phyloP scores from a whole-genome alignment of 2,888 invertebrate species.

The Dusona sp. region DNA sequence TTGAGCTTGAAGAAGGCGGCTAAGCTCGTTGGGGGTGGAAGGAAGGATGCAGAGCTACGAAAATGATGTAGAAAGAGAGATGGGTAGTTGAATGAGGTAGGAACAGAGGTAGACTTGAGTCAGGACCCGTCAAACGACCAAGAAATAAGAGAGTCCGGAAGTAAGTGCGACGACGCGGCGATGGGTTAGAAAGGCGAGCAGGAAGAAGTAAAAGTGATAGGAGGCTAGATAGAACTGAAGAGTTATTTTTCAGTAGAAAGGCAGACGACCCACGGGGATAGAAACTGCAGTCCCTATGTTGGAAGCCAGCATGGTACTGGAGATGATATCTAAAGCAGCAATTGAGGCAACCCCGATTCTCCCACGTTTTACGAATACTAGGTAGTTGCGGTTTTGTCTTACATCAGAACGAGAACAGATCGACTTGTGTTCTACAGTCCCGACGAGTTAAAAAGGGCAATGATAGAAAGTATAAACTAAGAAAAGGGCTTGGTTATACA shows the following conservation, averaged over 20 bases:
- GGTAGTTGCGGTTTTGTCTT: slow-evolving; percentile 12
- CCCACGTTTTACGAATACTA: slow-evolving; percentile 27
- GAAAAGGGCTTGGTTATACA: slow-evolving; percentile 31
- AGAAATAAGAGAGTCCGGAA: slow-evolving; percentile 35
- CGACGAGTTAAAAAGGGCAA: neutral
- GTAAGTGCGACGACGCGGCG: slow-evolving; percentile 26
- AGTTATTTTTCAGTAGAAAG: slow-evolving; percentile 54
- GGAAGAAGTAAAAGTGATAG: slow-evolving; percentile 56
- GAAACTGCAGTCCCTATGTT: slow-evolving; percentile 48
- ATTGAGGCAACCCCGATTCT: slow-evolving; percentile 10
- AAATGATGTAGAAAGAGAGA: slow-evolving; percentile 52
- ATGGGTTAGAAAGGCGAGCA: slow-evolving; percentile 3
- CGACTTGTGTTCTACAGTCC: slow-evolving; percentile 6
- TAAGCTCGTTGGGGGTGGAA: slow-evolving; percentile 53
- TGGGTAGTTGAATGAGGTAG: slow-evolving; percentile 40
- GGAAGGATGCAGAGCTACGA: slow-evolving; percentile 53
- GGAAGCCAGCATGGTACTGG: slow-evolving; percentile 30
- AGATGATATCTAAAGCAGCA: slow-evolving; percentile 43
- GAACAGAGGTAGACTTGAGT: slow-evolving; percentile 41
- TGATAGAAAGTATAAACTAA: slow-evolving; percentile 23
- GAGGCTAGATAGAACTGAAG: slow-evolving; percentile 32
- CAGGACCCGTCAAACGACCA: slow-evolving; percentile 54
- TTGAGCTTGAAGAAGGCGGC: slow-evolving; percentile 59
- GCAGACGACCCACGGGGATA: slow-evolving; percentile 32
- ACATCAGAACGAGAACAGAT: slow-evolving; percentile 34